These are phyloP conservation scores for Plectropomus leopardus DNA, from an alignment of 2,113 vertebrate genomes.

Conservation along the genomic window DNA sequence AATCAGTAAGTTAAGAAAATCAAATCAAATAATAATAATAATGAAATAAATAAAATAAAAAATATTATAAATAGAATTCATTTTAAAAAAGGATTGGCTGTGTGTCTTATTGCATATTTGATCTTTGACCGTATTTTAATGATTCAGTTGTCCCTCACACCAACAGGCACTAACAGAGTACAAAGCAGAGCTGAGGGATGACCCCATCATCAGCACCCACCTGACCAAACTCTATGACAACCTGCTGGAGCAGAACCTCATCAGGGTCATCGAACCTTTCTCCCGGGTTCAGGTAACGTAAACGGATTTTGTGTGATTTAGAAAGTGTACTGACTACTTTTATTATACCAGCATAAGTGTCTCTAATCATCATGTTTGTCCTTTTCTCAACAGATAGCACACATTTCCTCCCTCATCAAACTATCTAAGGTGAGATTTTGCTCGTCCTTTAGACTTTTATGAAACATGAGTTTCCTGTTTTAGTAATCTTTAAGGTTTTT, in stretches of 20 bases:
- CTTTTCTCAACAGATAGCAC: conserved; percentile 87
- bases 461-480: background rate
- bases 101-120: too few relatives aligned
- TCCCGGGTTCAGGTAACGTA: conserved; percentile 94
- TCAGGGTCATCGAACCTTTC: conserved; percentile 97
- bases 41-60: too few relatives aligned
- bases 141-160: too few relatives aligned
- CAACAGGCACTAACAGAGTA: conserved; percentile 96
- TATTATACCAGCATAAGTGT: too few relatives aligned
- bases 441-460: background rate
- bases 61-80: too few relatives aligned
- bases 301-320: too few relatives aligned
- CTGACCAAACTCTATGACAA: conserved; percentile 96
- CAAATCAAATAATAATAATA: too few relatives aligned
- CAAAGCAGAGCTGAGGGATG: conserved; percentile 94
- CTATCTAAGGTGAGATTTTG: conserved; percentile 91
- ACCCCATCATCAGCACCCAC: conserved; percentile 96
- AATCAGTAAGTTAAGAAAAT: too few relatives aligned
- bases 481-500: background rate
- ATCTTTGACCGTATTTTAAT: background rate
- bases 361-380: background rate
- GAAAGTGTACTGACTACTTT: too few relatives aligned
- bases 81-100: too few relatives aligned
- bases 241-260: conserved; percentile 97
- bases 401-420: conserved; percentile 97